Conservation (phyloP, 2,797 vertebrate genomes). For the Tapirus indicus region DNA sequence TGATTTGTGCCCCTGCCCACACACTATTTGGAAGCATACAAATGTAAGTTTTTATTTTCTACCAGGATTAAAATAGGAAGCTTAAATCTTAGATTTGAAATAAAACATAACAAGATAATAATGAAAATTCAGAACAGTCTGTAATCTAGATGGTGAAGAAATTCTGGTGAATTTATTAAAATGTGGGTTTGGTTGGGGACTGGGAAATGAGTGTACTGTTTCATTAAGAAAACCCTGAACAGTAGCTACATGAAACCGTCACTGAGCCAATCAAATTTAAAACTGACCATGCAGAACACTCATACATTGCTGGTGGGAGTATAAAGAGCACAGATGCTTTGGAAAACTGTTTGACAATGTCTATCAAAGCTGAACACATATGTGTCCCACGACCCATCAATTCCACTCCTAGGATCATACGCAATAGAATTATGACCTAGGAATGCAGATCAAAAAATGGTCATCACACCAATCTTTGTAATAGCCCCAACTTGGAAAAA, state of each 20-base stretch:
- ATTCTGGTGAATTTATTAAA: too few relatives aligned
- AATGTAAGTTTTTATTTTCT: neutral
- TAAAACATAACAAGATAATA: neutral
- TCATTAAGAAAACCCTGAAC: neutral
- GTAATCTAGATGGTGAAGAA: too few relatives aligned
- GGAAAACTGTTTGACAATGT: too few relatives aligned
- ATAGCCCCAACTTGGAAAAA: neutral
- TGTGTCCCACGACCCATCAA: neutral
- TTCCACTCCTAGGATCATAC: fast-evolving
- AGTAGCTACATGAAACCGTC: neutral
- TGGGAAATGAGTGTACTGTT: too few relatives aligned
- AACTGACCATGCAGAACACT: neutral
- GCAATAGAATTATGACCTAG: neutral
- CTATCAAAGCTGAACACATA: neutral
- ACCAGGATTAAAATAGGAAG: neutral
- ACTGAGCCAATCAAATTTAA: neutral
- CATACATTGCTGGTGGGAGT: too few relatives aligned
- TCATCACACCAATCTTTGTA: too few relatives aligned
- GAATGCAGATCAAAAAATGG: too few relatives aligned
- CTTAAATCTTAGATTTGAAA: neutral
- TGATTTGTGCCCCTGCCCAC: neutral
- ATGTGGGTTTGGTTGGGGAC: neutral
- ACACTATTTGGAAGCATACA: neutral
- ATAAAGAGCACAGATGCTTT: neutral
- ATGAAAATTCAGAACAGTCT: neutral